Evolutionary conservation across 2,888 invertebrate species (phyloP), one percentile per base, ranked within the genome.

Genomic region (Panzeria rudis): DNA sequence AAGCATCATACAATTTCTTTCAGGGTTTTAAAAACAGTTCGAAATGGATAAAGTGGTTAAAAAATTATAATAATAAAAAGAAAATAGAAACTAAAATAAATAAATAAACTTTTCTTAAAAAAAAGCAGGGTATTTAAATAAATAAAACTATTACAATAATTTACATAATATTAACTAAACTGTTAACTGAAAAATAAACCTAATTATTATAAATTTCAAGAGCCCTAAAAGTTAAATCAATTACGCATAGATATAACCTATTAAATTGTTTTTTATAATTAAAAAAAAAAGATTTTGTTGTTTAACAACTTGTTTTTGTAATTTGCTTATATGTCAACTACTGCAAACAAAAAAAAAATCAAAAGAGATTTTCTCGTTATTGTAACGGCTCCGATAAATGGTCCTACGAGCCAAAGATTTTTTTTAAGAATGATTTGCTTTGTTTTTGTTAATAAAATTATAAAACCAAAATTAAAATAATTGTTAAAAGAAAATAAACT

Each of bases 291-390:
- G 69, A 68, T 56, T 41, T 76, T 76, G 23, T 47, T 71, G 52
- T n/a, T n/a, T n/a, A n/a, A n/a, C n/a, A n/a, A n/a, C n/a, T n/a
- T n/a, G n/a, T 52, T 78, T 61, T 38, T 56, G 59, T 54, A 73
- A 50, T 41, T 80, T 80, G 11, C 73, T 77, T 35, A 71, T 84
- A 86, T 86, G 86, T 86, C 86, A 86, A 87, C 86, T 80, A 86
- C 86, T 86, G 5, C 29, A 54, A 87, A 86, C 73, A 64, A 64
- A 78, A 54, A 47, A 68, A 68, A 59, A 78, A 1, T 20, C 8
- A 29, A 44, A 38, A 41, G 20, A 35, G 15, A 6, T 66, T 66
- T 47, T 64, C 38, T 79, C 41, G 64, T 38, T 75, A 62, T 73
- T 68, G 62, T 61, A 35, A 50, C 41, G 17, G 44, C 56, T 56